These are phyloP conservation scores for Podarcis cretensis DNA, from an alignment of 2,113 vertebrate genomes.

Conservation along the genomic window DNA sequence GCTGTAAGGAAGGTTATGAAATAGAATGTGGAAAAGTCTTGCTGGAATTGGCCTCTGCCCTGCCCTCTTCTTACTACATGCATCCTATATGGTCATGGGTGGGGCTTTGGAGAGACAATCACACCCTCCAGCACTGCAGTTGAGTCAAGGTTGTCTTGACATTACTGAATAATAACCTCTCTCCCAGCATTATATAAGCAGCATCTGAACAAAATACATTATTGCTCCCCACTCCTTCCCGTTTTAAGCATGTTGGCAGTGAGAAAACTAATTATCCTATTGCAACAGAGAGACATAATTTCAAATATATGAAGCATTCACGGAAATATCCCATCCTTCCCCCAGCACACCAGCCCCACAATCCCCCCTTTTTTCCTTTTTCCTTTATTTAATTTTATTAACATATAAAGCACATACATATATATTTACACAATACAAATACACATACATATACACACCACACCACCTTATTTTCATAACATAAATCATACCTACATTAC, in stretches of 20 bases:
- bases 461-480: too few relatives aligned
- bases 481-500: too few relatives aligned
- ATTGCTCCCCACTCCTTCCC: neutral
- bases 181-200: neutral
- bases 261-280: neutral
- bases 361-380: too few relatives aligned
- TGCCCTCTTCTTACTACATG: neutral
- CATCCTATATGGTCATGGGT: neutral
- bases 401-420: too few relatives aligned
- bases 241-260: neutral
- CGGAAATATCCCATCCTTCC: neutral
- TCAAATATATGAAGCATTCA: neutral
- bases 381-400: too few relatives aligned
- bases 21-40: neutral
- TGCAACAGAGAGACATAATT: neutral
- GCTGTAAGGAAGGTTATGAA: neutral
- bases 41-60: neutral
- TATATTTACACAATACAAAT: too few relatives aligned
- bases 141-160: neutral
- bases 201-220: neutral
- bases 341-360: too few relatives aligned
- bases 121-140: neutral
- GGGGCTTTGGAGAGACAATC: neutral
- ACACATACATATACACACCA: too few relatives aligned
- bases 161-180: slow-evolving; percentile 1